Conservation (phyloP, 2,113 vertebrate genomes). For the Barbus barbus region DNA sequence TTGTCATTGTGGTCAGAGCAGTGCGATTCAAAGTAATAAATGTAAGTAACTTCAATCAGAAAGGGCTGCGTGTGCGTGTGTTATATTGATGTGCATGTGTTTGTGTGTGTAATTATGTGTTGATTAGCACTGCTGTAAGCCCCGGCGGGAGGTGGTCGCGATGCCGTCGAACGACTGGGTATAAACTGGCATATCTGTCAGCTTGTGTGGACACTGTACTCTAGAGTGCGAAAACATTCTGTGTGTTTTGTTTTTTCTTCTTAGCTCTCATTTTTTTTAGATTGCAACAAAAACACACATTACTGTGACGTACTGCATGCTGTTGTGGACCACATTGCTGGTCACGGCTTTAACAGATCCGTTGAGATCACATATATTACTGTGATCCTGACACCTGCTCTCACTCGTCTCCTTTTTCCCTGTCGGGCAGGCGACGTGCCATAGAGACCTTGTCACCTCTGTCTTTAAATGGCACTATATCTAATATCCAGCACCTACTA, state of each 20-base stretch:
- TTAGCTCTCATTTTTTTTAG: not conserved
- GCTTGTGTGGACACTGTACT: slow-evolving; percentile 60
- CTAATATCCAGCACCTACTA: slow-evolving; percentile 51
- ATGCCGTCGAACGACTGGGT: slow-evolving; percentile 36
- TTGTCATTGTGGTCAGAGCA: not conserved
- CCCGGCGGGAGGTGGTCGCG: slow-evolving; percentile 48
- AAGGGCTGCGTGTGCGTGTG: slow-evolving; percentile 12
- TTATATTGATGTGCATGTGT: slow-evolving; percentile 29
- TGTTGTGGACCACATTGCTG: not conserved
- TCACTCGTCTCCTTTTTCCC: not conserved
- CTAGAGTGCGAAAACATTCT: slow-evolving; percentile 50
- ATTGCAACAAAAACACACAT: not conserved
- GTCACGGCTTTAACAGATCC: not conserved
- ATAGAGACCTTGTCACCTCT: not conserved
- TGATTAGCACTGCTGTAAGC: slow-evolving; percentile 56
- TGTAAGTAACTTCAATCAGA: not conserved
- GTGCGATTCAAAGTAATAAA: not conserved
- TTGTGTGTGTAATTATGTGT: slow-evolving; percentile 63
- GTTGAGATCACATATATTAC: not conserved
- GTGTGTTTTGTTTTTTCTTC: not conserved
- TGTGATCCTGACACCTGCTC: not conserved
- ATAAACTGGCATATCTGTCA: slow-evolving; percentile 56
- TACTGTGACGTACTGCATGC: not conserved
- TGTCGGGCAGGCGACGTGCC: not conserved
- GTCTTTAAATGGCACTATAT: slow-evolving; percentile 46